Evolutionary conservation across 2,797 vertebrate species (phyloP).

Genomic region (Scyliorhinus canicula): DNA sequence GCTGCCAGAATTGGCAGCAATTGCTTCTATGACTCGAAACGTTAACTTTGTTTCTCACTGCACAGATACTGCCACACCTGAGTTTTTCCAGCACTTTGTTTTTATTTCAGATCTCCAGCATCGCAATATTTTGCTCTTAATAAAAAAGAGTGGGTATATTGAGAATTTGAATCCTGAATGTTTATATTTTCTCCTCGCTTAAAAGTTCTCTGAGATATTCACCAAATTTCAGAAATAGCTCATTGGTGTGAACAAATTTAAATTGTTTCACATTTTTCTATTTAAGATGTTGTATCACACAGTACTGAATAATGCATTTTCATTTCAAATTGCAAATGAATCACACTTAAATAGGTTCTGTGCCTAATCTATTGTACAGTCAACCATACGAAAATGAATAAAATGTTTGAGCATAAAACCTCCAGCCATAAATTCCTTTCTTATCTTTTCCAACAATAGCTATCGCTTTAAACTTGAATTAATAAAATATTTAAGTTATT

Average conservation of each 20-base stretch:
- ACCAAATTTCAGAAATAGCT: not conserved
- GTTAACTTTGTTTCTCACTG: too few species aligned
- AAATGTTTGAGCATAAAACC: not conserved
- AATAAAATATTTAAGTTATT: constrained; percentile 18
- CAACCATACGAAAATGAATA: not conserved
- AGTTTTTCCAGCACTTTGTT: too few species aligned
- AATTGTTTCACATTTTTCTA: not conserved
- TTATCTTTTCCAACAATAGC: not conserved
- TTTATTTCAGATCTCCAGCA: too few species aligned
- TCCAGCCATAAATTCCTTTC: not conserved
- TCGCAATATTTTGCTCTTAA: too few species aligned
- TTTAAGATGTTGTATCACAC: constrained; percentile 9
- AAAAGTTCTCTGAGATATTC: not conserved
- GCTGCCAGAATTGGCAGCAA: too few species aligned
- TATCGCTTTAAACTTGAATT: not conserved
- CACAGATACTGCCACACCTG: too few species aligned
- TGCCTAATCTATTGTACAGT: not conserved
- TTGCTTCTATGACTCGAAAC: too few species aligned
- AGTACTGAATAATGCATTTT: not conserved
- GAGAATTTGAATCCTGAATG: not conserved
- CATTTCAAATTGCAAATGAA: constrained; percentile 4
- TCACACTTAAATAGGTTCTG: not conserved
- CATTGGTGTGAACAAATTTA: not conserved
- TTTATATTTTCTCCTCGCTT: not conserved
- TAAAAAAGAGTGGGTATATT: not conserved